Percentiles rank a stretch among this genome's conserved stretches.
Conservation (phyloP, 2,113 vertebrate species). For the Orycteropus afer region DNA sequence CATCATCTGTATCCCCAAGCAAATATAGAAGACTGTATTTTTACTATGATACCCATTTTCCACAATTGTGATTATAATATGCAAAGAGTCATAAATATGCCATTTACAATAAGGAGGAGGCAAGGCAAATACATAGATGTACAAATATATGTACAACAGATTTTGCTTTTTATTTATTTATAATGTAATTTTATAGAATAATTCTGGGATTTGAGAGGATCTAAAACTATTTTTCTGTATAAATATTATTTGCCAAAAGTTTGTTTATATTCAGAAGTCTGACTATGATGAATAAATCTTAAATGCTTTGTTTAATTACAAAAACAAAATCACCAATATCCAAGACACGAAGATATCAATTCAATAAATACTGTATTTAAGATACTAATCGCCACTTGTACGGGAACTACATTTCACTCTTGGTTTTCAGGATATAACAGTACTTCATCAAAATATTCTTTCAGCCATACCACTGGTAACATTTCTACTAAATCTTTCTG, state of each 20-base stretch:
- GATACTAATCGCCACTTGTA: conserved; percentile 81
- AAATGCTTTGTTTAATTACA: conserved; percentile 89
- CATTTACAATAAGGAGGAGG: conserved; percentile 86
- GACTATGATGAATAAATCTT: conserved; percentile 88
- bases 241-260: conserved; percentile 92
- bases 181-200: conserved; percentile 92
- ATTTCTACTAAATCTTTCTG: conserved; percentile 81
- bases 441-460: conserved; percentile 87
- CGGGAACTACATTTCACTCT: conserved; percentile 83
- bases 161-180: conserved; percentile 92
- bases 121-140: conserved; percentile 88
- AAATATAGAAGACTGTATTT: conserved; percentile 89
- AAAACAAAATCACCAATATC: conserved; percentile 84
- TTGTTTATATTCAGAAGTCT: conserved; percentile 90
- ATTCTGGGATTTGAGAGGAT: conserved; percentile 90
- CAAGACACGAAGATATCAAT: conserved; percentile 86
- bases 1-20: conserved; percentile 84
- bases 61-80: conserved; percentile 88
- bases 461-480: conserved; percentile 85
- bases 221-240: conserved; percentile 92
- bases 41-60: conserved; percentile 88
- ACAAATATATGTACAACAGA: conserved; percentile 90
- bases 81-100: conserved; percentile 86
- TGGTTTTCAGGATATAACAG: conserved; percentile 84
- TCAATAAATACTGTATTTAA: conserved; percentile 83